Evolutionary conservation across 2,797 vertebrate genomes (phyloP), one percentile per base, ranked within the genome.

Genomic region (Poeciliopsis paucimaculata): DNA sequence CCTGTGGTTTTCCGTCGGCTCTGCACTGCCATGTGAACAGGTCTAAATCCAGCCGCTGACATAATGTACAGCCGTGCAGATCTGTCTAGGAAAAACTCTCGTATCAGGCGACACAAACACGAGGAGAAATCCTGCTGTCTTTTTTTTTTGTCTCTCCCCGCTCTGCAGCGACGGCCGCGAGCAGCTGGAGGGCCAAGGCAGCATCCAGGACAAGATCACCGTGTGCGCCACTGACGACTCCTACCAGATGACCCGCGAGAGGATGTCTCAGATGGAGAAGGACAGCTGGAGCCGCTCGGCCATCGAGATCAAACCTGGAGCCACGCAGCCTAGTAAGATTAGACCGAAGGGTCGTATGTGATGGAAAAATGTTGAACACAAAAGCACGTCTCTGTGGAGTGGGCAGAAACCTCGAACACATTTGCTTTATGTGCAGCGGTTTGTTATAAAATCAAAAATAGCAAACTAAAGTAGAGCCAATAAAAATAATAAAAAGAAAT

Each of bases 181-280:
- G 76, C 87, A 93, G 82, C 95, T 98, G 85, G 95, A 96, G 89
- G 95, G 95, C 84, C 93, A 97, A 87, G 97, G 97, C 39, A 94
- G 94, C 78, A 96, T 97, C 92, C 96, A 94, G 93, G 96, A 96
- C 91, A 96, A 97, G 92, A 97, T 97, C 91, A 97, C 96, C 0
- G 94, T 97, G 86, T 97, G 97, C 72, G 96, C 96, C 91, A 96
- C 96, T 0, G 95, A 96, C 46, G 96, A 97, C 90, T 95, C 95
- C 26, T 96, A 94, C 93, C 96, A 96, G 92, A 90, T 91, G 91
- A 96, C 94, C 73, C 93, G 90, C 1, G 96, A 96, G 89, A 94
- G 91, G 13, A 90, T 95, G 94, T 95, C 95, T 75, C 95, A 92
- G 79, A 95, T 93, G 77, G 96, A 97, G 90, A 96, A 96, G 87